These are phyloP conservation scores for Zeuzera pyrina DNA, from an alignment of 2,888 invertebrate genomes.

Conservation along the genomic window DNA sequence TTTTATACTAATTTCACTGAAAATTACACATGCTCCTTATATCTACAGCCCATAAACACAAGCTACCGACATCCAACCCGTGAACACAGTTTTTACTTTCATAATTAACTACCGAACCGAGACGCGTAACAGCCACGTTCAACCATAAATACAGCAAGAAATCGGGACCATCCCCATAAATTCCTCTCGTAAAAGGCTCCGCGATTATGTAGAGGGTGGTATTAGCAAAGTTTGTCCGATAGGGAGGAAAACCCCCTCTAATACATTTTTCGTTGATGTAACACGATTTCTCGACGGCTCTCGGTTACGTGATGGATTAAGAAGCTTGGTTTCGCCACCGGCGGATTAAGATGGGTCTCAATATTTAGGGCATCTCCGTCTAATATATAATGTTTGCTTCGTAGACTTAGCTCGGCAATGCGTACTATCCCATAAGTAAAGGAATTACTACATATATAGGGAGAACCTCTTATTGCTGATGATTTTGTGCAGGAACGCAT, in stretches of 20 bases:
- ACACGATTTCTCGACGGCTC: conserved; percentile 73
- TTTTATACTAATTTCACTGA: too few species aligned
- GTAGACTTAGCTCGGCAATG: conserved; percentile 55
- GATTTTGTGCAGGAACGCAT: too few species aligned
- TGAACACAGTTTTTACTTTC: conserved; percentile 49
- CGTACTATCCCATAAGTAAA: conserved; percentile 17
- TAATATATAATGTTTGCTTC: conserved; percentile 65
- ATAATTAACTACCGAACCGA: conserved; percentile 58
- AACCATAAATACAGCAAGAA: conserved; percentile 68
- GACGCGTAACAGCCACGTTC: conserved; percentile 62
- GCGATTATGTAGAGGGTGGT: conserved; percentile 73
- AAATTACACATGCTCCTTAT: too few species aligned
- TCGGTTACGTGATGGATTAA: conserved; percentile 75
- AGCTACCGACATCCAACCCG: too few species aligned
- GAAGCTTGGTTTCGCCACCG: conserved; percentile 61
- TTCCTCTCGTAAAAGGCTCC: conserved; percentile 73
- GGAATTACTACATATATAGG: neutral
- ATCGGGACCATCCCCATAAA: conserved; percentile 72
- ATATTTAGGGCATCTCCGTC: conserved; percentile 63
- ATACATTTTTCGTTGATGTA: conserved; percentile 75
- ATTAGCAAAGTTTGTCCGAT: conserved; percentile 74
- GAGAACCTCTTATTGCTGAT: neutral
- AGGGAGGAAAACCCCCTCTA: conserved; percentile 50
- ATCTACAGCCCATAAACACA: conserved; percentile 52
- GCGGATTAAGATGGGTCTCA: conserved; percentile 60